Evolutionary conservation across 2,888 invertebrate species (phyloP).

Genomic region (Frankliniella fusca): DNA sequence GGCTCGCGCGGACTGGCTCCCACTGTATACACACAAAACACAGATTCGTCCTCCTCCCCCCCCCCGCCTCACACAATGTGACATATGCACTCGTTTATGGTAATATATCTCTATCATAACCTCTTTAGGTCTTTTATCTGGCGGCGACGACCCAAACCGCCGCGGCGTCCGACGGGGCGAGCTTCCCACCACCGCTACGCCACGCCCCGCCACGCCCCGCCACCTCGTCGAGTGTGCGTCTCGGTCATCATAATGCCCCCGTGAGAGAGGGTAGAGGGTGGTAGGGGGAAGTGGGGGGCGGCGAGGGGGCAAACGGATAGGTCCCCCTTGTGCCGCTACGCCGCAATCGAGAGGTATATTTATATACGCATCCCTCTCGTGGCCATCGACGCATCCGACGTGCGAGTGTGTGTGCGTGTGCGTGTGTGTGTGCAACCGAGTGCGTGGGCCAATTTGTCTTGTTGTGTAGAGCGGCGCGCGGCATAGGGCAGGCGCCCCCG

Average conservation of each 20-base stretch:
- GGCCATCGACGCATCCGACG: not conserved
- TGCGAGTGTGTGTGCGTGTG: not conserved
- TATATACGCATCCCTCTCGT: not conserved
- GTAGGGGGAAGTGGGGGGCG: not conserved
- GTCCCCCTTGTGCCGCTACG: not conserved
- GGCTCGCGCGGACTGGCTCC: not conserved
- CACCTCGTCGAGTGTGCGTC: not conserved
- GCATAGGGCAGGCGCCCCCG: not conserved
- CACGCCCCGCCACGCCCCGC: not conserved
- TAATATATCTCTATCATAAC: constrained; percentile 27
- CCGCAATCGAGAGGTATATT: constrained; percentile 1
- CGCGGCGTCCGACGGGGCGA: not conserved
- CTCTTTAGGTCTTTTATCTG: constrained; percentile 26
- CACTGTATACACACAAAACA: constrained; percentile 11
- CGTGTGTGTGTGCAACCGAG: not conserved
- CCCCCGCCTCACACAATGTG: not conserved
- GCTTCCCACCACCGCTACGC: not conserved
- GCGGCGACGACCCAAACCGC: not conserved
- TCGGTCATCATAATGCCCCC: not conserved
- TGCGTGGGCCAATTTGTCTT: constrained; percentile 24
- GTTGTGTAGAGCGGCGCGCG: not conserved
- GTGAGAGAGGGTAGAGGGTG: not conserved
- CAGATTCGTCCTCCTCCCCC: constrained; percentile 4
- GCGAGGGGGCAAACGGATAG: not conserved
- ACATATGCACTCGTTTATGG: constrained; percentile 24